Evolutionary conservation across 2,797 vertebrate genomes (phyloP).

Genomic region (Cirrhinus mrigala): DNA sequence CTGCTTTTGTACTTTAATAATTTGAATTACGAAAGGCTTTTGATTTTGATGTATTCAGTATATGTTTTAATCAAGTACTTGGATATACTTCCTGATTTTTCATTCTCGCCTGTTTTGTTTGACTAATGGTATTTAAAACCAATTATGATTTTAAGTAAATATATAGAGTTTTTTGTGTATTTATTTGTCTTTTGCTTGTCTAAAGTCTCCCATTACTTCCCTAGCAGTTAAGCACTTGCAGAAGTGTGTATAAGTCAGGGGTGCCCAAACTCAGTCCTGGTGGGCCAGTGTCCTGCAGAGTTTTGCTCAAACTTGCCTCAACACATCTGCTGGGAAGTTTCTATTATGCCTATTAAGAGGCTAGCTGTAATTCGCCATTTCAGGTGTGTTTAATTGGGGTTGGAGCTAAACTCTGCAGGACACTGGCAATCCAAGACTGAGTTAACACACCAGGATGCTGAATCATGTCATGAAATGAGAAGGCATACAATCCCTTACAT

Average conservation of each 20-base stretch:
- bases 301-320: no score
- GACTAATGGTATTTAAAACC: constrained; percentile 52
- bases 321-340: no score
- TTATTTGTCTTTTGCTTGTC: constrained; percentile 45
- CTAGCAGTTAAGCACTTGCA: constrained; percentile 14
- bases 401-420: no score
- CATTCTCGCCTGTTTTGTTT: constrained; percentile 24
- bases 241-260: background rate
- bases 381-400: no score
- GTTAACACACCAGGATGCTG: background rate
- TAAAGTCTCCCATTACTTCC: background rate
- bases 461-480: background rate
- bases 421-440: no score
- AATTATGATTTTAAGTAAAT: constrained; percentile 24
- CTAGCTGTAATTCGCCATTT: no score
- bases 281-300: no score
- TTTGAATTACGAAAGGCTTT: background rate
- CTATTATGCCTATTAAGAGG: no score
- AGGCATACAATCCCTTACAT: background rate
- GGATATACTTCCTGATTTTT: constrained; percentile 31
- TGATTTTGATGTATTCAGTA: constrained; percentile 26
- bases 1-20: constrained; percentile 30
- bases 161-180: constrained; percentile 20
- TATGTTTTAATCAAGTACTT: constrained; percentile 42
- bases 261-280: no score